Evolutionary conservation across 2,113 vertebrate genomes (phyloP), one percentile per base, ranked within the genome.

Genomic region (Pitta sordida): DNA sequence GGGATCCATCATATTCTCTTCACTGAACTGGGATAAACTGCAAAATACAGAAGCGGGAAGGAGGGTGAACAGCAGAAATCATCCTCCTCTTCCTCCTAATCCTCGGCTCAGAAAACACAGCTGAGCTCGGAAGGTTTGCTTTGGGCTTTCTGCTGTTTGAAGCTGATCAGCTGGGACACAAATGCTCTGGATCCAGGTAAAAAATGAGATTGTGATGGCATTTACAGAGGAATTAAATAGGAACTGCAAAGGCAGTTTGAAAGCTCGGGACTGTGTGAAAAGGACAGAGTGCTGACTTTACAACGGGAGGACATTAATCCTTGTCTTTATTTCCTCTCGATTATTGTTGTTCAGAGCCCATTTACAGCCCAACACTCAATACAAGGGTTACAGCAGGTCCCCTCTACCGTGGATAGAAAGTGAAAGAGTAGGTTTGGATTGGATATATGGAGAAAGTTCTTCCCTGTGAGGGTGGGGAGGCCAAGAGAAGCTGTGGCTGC

Each of bases 1-100:
- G 94, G 99, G 99, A 97, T 99, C 99, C 99, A 99, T 99, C 99
- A 99, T 99, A 96, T 99, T 99, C 30, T 99, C 99, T 87, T 99
- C 99, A 92, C 99, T 99, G 98, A 99, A 99, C 98, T 99, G 99
- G 65, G 99, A 99, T 87, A 99, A 98, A 95, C 99, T 99, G 98
- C 37, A 92, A 41, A 88, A 22, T 88, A 87, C 64, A 93, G 27
- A 29, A 62, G 46, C 4, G 53, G 60, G 65, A 46, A 75, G 91
- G 68, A 92, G 76, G 55, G 56, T 77, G 87, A 92, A 59, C 26
- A 93, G 64, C 86, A 94, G 43, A 30, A 84, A 94, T 14, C 34
- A 51, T 7, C 37, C 41, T 16, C 3, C 44, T 43, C 43, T 15
- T 43, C 15, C 12, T 15, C 22, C 76, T 22, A 29, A 39, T 27